Percentiles rank a stretch among this genome's conserved stretches.
These are phyloP conservation scores for Psilopogon haemacephalus DNA, from an alignment of 2,113 vertebrate genomes.

Conservation along the genomic window DNA sequence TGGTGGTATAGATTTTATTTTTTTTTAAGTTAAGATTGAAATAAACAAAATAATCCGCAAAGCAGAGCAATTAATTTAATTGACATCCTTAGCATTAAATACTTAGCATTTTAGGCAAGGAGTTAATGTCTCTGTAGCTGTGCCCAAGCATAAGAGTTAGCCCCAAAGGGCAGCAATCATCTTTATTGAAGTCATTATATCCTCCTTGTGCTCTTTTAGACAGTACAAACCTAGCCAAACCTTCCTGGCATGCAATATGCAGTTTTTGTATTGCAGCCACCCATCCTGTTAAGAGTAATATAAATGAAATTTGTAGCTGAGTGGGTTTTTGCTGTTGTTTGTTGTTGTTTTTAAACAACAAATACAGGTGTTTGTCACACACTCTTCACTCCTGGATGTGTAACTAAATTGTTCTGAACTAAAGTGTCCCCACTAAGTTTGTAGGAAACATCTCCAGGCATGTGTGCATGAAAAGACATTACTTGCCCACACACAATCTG, in stretches of 20 bases:
- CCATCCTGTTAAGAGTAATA: neutral
- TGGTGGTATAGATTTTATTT: neutral
- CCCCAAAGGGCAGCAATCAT: neutral
- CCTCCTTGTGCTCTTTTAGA: neutral
- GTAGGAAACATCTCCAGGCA: neutral
- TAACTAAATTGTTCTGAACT: neutral
- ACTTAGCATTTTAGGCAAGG: neutral
- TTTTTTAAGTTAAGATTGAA: neutral
- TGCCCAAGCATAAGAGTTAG: neutral
- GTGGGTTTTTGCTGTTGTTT: rapidly evolving
- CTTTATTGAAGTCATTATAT: neutral
- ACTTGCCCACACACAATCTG: neutral
- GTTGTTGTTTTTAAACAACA: neutral
- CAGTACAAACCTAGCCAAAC: neutral
- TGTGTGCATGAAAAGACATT: neutral
- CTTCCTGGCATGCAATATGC: neutral
- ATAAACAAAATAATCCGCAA: neutral
- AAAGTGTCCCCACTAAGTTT: neutral
- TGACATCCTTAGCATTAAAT: neutral
- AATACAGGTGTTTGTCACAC: rapidly evolving
- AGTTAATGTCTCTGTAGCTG: neutral
- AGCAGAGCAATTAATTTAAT: neutral
- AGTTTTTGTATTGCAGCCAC: neutral
- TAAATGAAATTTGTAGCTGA: neutral
- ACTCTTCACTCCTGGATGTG: neutral